A percentile compares a stretch with the other conserved stretches of the same genome.
These are phyloP conservation scores for Hartigia nigra DNA, from an alignment of 2,888 invertebrate genomes.

Conservation along the genomic window DNA sequence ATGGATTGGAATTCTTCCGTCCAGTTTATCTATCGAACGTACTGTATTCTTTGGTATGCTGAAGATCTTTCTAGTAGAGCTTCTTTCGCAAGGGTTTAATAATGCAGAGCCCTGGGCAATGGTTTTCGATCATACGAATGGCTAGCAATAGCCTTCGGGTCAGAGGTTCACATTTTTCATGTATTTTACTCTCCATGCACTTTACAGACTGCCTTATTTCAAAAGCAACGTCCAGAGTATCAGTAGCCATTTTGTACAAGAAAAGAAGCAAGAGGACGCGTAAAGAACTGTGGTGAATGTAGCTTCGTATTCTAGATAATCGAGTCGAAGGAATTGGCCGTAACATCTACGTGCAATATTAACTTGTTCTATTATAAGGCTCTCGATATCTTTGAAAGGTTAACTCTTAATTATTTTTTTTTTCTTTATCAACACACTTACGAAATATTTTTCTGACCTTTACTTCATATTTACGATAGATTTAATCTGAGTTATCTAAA, in stretches of 20 bases:
- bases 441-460: too few species aligned
- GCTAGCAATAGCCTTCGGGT: background rate
- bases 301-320: background rate
- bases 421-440: background rate
- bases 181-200: background rate
- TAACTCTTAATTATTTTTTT: background rate
- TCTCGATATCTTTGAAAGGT: background rate
- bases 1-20: background rate
- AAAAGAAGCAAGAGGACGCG: background rate
- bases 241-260: background rate
- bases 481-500: background rate
- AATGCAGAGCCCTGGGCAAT: conserved; percentile 30
- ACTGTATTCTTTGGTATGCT: background rate
- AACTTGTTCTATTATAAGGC: background rate
- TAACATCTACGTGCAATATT: background rate
- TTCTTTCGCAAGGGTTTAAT: conserved; percentile 34
- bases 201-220: background rate
- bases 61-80: background rate
- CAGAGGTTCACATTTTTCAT: background rate
- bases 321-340: background rate
- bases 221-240: background rate
- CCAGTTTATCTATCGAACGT: background rate
- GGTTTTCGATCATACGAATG: conserved; percentile 31
- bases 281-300: background rate
- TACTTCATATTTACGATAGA: too few species aligned